A percentile compares a stretch with the other conserved stretches of the same genome.
phyloP scores from a whole-genome alignment of 2,888 invertebrate species.

The Nebria salina region DNA sequence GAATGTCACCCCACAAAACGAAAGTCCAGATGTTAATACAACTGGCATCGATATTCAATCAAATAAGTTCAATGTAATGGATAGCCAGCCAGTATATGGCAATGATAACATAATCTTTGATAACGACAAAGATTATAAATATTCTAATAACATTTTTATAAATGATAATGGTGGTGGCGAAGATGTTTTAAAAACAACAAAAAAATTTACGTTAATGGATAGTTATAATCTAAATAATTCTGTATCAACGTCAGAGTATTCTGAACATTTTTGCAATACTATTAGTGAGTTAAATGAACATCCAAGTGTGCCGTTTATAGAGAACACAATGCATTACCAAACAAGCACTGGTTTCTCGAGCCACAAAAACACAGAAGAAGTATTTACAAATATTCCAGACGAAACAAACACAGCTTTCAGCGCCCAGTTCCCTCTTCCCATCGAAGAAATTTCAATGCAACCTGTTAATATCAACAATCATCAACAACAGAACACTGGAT shows the following conservation, averaged over 20 bases:
- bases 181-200: slow-evolving; percentile 18
- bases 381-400: slow-evolving; percentile 25
- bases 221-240: slow-evolving; percentile 32
- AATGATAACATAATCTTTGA: slow-evolving; percentile 12
- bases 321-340: slow-evolving; percentile 15
- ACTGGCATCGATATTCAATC: slow-evolving; percentile 33
- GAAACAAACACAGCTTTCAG: not conserved
- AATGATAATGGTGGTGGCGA: slow-evolving; percentile 39
- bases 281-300: slow-evolving; percentile 16
- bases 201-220: slow-evolving; percentile 31
- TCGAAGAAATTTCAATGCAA: not conserved
- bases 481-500: not conserved
- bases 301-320: slow-evolving; percentile 28
- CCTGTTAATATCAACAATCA: not conserved
- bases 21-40: slow-evolving; percentile 21
- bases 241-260: slow-evolving; percentile 7
- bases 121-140: slow-evolving; percentile 31
- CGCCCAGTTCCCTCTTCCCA: not conserved
- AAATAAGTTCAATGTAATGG: slow-evolving; percentile 25
- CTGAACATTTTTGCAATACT: slow-evolving; percentile 1
- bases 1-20: slow-evolving; percentile 19
- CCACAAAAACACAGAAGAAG: slow-evolving; percentile 22
- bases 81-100: slow-evolving; percentile 33
- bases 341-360: slow-evolving; percentile 19
- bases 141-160: slow-evolving; percentile 28